A percentile compares a stretch with the other conserved stretches of the same genome.
These are phyloP conservation scores for Crotalus horridus DNA, from an alignment of 2,113 vertebrate genomes.

Conservation along the genomic window DNA sequence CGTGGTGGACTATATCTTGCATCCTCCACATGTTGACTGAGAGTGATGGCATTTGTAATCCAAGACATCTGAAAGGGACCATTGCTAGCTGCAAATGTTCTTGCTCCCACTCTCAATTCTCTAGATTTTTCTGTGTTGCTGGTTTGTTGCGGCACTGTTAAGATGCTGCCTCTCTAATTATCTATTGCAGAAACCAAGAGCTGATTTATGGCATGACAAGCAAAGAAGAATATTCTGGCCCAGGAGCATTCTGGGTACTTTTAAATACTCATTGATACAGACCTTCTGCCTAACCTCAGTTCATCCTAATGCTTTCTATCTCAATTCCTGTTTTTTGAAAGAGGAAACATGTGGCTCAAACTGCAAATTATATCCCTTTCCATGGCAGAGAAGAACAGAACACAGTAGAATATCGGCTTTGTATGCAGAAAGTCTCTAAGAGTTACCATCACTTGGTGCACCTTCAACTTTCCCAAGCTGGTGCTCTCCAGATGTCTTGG, in stretches of 20 bases:
- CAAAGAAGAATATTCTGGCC: neutral
- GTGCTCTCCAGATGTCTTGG: too few species aligned
- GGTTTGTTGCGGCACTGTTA: neutral
- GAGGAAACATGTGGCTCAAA: neutral
- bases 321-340: neutral
- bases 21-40: neutral
- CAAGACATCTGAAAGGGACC: neutral
- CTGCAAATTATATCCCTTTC: neutral
- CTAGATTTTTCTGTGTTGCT: neutral
- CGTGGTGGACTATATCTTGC: neutral
- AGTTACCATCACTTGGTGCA: neutral
- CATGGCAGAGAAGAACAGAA: neutral
- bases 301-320: neutral
- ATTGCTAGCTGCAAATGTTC: neutral
- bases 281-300: neutral
- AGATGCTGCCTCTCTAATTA: neutral
- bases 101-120: neutral
- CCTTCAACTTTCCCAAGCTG: too few species aligned
- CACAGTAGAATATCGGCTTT: neutral
- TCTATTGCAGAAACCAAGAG: neutral
- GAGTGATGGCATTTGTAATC: neutral
- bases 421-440: neutral
- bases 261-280: neutral
- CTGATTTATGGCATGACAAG: neutral
- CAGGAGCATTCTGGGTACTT: neutral